These are phyloP conservation scores for Cyclophora punctaria DNA, from an alignment of 2,888 invertebrate genomes.

Conservation along the genomic window DNA sequence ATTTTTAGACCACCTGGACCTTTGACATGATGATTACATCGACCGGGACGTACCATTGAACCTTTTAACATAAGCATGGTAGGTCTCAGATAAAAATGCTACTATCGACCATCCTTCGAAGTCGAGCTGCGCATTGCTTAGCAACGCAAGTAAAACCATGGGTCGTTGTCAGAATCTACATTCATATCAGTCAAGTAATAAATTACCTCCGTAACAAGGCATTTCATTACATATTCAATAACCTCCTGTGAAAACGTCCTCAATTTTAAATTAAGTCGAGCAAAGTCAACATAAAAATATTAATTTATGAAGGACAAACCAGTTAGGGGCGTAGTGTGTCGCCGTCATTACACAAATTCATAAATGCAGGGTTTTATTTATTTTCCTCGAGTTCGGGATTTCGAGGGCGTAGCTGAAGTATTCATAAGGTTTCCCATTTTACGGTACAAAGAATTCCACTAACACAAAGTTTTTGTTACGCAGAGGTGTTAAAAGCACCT, in stretches of 20 bases:
- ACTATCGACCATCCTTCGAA: too few species aligned
- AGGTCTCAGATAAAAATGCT: too few species aligned
- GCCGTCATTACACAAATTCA: constrained; percentile 31
- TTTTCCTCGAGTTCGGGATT: constrained; percentile 22
- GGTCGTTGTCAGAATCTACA: too few species aligned
- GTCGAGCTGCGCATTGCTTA: too few species aligned
- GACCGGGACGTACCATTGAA: too few species aligned
- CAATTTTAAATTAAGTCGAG: too few species aligned
- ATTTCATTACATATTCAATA: background rate
- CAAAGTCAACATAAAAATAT: constrained; percentile 6
- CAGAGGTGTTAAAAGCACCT: constrained; percentile 45
- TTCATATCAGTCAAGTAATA: too few species aligned
- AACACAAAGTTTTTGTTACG: constrained; percentile 41
- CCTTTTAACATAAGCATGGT: too few species aligned
- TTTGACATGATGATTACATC: too few species aligned
- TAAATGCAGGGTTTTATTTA: constrained; percentile 28
- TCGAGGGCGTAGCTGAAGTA: constrained; percentile 33
- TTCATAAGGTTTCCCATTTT: constrained; percentile 42
- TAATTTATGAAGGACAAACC: constrained; percentile 12
- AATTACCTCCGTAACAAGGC: too few species aligned
- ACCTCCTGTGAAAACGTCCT: constrained; percentile 1
- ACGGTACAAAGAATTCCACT: constrained; percentile 42
- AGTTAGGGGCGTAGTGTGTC: background rate
- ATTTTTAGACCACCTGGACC: too few species aligned
- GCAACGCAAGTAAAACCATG: too few species aligned